A percentile compares a stretch with the other conserved stretches of the same genome.
Conservation (phyloP, 2,797 vertebrate species). For the Onychomys leucogaster region DNA sequence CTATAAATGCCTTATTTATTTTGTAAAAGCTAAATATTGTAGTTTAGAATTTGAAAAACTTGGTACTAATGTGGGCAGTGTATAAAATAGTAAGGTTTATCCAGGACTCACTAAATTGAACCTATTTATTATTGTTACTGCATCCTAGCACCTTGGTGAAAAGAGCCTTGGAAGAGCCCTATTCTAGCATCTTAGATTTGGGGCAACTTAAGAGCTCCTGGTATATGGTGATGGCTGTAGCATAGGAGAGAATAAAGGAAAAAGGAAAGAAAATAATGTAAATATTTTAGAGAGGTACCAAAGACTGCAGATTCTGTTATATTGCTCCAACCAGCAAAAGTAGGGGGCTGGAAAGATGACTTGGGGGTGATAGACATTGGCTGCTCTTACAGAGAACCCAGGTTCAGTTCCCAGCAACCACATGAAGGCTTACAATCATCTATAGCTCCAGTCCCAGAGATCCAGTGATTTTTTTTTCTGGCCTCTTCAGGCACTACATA, state of each 20-base stretch:
- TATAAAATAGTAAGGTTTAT: neutral
- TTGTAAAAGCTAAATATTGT: neutral
- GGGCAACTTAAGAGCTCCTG: neutral
- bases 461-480: neutral
- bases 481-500: neutral
- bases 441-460: too few relatives aligned
- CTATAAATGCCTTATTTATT: neutral
- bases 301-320: neutral
- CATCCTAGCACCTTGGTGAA: neutral
- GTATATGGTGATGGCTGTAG: neutral
- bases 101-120: neutral
- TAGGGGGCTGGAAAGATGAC: neutral
- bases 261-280: neutral
- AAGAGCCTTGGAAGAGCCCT: neutral
- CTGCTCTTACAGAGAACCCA: neutral
- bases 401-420: neutral
- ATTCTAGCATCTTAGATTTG: neutral
- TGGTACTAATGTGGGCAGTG: neutral
- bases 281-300: neutral
- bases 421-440: neutral
- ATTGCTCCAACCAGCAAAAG: neutral
- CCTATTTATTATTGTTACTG: neutral
- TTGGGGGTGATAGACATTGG: neutral
- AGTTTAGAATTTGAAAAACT: conserved; percentile 1
- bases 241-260: neutral